Evolutionary conservation across 2,888 invertebrate genomes (phyloP).

Genomic region (Nephrotoma appendiculata): DNA sequence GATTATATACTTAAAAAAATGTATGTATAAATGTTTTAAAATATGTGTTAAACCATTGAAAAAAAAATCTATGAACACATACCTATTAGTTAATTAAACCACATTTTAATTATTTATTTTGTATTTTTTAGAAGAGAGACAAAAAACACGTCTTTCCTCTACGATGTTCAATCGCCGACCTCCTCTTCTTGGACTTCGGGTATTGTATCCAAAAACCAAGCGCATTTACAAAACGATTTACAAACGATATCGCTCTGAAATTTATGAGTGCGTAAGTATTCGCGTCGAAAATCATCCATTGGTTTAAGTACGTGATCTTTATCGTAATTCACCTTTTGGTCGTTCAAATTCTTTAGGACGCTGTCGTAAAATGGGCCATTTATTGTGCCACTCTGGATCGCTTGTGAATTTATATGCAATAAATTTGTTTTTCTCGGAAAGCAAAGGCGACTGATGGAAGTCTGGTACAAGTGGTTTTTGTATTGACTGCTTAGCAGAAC

Average conservation of each 20-base stretch:
- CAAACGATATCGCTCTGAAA: constrained; percentile 41
- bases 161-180: too few species aligned
- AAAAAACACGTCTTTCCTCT: too few species aligned
- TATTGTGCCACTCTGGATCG: constrained; percentile 41
- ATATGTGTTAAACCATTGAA: too few species aligned
- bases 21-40: too few species aligned
- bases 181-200: not conserved
- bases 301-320: constrained; percentile 42
- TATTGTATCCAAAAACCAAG: not conserved
- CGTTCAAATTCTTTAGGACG: constrained; percentile 37
- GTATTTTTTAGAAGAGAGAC: too few species aligned
- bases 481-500: not conserved
- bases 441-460: constrained; percentile 35
- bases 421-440: constrained; percentile 28
- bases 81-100: too few species aligned
- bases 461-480: constrained; percentile 32
- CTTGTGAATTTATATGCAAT: constrained; percentile 40
- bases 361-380: constrained; percentile 45
- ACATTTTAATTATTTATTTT: too few species aligned
- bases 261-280: constrained; percentile 38
- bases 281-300: constrained; percentile 42
- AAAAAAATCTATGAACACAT: too few species aligned
- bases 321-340: constrained; percentile 37
- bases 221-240: constrained; percentile 31
- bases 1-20: too few species aligned